A percentile compares a stretch with the other conserved stretches of the same genome.
These are phyloP conservation scores for Hydropotes inermis DNA, from an alignment of 2,113 vertebrate genomes.

Conservation along the genomic window DNA sequence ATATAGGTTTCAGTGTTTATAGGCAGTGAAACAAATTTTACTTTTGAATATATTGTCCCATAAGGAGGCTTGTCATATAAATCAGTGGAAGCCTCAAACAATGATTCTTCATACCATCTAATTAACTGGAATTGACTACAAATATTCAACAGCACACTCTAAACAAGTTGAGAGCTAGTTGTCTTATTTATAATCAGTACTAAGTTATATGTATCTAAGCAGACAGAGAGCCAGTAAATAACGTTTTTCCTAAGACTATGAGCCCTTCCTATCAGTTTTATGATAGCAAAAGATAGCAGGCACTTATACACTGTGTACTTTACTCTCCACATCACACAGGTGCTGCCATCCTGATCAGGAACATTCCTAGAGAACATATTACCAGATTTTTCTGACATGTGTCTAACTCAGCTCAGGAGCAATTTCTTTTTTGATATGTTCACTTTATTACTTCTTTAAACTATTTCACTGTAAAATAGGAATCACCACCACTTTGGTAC, in stretches of 20 bases:
- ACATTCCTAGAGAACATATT: constrained; percentile 1
- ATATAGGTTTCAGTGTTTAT: neutral
- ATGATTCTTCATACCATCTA: neutral
- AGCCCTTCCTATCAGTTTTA: neutral
- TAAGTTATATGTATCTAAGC: neutral
- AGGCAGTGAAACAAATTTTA: neutral
- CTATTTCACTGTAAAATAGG: constrained; percentile 57
- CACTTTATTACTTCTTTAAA: constrained; percentile 65
- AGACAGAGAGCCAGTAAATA: neutral
- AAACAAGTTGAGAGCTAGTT: neutral
- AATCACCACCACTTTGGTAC: constrained; percentile 34
- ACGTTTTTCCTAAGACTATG: neutral
- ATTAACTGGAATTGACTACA: neutral
- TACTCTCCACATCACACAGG: neutral
- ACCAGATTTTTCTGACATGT: neutral
- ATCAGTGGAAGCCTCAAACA: neutral
- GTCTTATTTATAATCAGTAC: neutral
- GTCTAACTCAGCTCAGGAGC: constrained; percentile 56
- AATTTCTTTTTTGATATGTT: constrained; percentile 58
- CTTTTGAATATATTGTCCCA: neutral
- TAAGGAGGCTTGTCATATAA: neutral
- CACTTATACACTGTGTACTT: neutral
- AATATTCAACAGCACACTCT: neutral
- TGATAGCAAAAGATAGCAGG: neutral
- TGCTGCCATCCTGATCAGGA: neutral